phyloP scores from a whole-genome alignment of 2,888 invertebrate genomes.

The Choristoneura rosaceana region DNA sequence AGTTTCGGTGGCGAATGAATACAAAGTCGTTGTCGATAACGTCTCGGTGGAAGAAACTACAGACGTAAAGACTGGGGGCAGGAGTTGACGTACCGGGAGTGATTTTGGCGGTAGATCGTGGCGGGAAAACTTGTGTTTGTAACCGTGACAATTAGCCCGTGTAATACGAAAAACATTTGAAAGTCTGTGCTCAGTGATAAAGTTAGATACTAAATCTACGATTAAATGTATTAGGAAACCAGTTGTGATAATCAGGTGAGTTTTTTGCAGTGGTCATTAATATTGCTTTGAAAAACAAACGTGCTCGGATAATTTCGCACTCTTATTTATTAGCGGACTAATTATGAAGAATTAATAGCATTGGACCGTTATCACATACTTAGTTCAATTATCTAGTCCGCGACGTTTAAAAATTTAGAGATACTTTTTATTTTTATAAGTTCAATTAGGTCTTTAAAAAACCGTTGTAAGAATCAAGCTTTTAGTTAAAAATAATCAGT shows the following conservation, averaged over 20 bases:
- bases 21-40: conserved; percentile 71
- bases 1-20: conserved; percentile 80
- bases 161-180: conserved; percentile 12
- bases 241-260: conserved; percentile 66
- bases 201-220: conserved; percentile 36
- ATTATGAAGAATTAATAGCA: not conserved
- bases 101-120: conserved; percentile 55
- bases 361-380: not conserved
- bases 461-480: too few species aligned
- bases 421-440: not conserved
- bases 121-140: conserved; percentile 54
- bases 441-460: not conserved
- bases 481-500: too few species aligned
- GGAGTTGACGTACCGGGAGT: conserved; percentile 23
- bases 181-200: conserved; percentile 22
- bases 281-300: not conserved
- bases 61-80: conserved; percentile 64
- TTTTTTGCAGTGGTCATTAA: conserved; percentile 37
- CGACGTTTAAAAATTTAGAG: not conserved
- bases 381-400: not conserved
- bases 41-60: conserved; percentile 61
- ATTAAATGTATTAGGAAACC: conserved; percentile 53
- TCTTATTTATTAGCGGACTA: not conserved
- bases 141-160: not conserved
- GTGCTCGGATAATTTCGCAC: not conserved